These are phyloP conservation scores for Pycnonotus jocosus DNA, from an alignment of 2,113 vertebrate species.

Conservation along the genomic window DNA sequence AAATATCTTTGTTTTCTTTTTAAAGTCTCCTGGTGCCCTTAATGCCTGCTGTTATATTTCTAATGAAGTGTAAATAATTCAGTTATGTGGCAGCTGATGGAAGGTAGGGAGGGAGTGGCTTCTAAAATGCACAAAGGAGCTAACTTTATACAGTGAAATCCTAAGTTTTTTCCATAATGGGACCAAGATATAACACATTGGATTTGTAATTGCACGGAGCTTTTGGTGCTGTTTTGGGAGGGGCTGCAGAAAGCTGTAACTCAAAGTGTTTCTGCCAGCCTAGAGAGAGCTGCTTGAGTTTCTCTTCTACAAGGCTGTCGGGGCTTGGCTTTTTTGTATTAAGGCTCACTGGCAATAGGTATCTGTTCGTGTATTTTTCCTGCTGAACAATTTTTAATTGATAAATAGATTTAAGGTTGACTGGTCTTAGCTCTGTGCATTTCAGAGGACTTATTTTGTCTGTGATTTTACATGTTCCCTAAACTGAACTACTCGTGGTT, in stretches of 20 bases:
- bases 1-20: neutral
- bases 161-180: neutral
- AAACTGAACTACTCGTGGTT: neutral
- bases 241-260: neutral
- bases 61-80: neutral
- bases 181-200: neutral
- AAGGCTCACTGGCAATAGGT: neutral
- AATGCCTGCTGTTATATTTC: neutral
- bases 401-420: neutral
- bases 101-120: neutral
- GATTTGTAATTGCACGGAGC: neutral
- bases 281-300: neutral
- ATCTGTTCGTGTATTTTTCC: neutral
- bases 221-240: neutral
- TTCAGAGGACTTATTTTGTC: neutral
- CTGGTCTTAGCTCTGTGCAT: neutral
- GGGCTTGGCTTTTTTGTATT: neutral
- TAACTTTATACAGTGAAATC: neutral
- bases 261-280: neutral
- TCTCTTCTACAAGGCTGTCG: neutral
- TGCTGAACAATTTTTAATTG: neutral
- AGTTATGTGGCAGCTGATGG: neutral
- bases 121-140: neutral
- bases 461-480: neutral
- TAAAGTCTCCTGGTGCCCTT: neutral